These are phyloP conservation scores for Ricordea florida DNA, from an alignment of 92 coral and sea anemone species.

Conservation along the genomic window DNA sequence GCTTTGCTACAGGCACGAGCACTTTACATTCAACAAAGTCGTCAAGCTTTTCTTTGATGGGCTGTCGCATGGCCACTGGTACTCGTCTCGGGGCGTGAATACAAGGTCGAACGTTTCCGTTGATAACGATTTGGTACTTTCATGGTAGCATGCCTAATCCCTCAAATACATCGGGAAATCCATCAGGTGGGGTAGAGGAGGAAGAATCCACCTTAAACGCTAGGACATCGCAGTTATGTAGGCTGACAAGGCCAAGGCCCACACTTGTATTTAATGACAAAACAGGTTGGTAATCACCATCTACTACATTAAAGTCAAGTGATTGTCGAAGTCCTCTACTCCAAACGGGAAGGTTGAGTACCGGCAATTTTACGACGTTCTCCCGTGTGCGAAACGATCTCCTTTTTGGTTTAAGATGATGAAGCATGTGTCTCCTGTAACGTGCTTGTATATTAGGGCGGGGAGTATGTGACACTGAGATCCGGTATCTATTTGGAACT, in stretches of 20 bases:
- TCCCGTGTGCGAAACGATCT: conserved; percentile 49
- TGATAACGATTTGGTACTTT: conserved; percentile 17
- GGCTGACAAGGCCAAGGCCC: conserved; percentile 10
- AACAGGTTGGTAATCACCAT: conserved; percentile 27
- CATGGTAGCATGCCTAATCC: conserved; percentile 46
- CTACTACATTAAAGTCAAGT: not conserved
- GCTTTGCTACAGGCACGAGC: conserved; percentile 15
- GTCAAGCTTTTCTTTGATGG: conserved; percentile 35
- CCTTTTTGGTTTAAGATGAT: conserved; percentile 15
- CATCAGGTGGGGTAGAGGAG: not conserved
- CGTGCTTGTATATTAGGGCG: not conserved
- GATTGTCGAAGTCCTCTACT: not conserved
- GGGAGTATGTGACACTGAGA: conserved; percentile 5
- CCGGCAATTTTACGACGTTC: conserved; percentile 47
- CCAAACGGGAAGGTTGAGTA: conserved; percentile 21
- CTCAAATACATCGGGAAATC: conserved; percentile 21
- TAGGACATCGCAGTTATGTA: conserved; percentile 21
- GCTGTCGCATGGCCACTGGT: conserved; percentile 43
- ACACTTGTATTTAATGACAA: conserved; percentile 13
- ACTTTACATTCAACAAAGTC: conserved; percentile 28
- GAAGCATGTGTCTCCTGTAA: conserved; percentile 5
- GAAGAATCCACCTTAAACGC: not conserved
- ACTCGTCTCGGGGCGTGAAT: conserved; percentile 48
- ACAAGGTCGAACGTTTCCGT: conserved; percentile 15
- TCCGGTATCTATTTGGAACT: conserved; percentile 2